Evolutionary conservation across 1,140 invertebrate species (phyloP), one percentile per base, ranked within the genome.

Genomic region (Chrysoperla carnea): DNA sequence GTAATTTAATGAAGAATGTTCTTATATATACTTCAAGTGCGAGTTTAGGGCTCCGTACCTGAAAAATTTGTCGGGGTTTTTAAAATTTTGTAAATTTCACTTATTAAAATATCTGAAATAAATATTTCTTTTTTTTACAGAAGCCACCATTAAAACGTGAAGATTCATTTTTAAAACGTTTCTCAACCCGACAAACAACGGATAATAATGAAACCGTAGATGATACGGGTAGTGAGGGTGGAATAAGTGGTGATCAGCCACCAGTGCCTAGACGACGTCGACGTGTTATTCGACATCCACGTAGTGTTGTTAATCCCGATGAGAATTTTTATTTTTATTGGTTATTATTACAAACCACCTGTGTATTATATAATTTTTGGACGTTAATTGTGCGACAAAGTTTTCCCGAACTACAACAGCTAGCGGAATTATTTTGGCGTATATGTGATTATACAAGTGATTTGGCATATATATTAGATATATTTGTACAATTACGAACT

Each of bases 321-420:
- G 87, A 89, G 49, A 92, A 89, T 58, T 87, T 91, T 59, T 91
- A 91, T 67, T 94, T 92, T 64, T 87, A 89, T 57, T 96, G 91
- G 92, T 69, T 95, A 45, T 81, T 88, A 68, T 56, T 92, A 15
- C 67, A 94, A 45, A 91, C 89, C 12, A 56, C 78, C 39, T 89
- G 87, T 57, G 84, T 95, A 47, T 71, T 95, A 17, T 95, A 96
- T 65, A 95, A 96, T 64, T 67, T 92, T 17, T 96, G 92, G 92
- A 89, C 90, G 8, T 69, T 91, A 27, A 95, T 96, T 50, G 90
- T 93, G 15, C 70, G 92, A 13, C 86, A 95, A 63, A 92, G 88
- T 53, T 84, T 96, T 60, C 84, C 87, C 15, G 90, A 94, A 57
- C 70, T 94, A 39, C 84, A 88, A 66, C 71, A 33, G 4, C 74